These are phyloP conservation scores for Egretta garzetta DNA, from an alignment of 2,113 vertebrate genomes.

Conservation along the genomic window DNA sequence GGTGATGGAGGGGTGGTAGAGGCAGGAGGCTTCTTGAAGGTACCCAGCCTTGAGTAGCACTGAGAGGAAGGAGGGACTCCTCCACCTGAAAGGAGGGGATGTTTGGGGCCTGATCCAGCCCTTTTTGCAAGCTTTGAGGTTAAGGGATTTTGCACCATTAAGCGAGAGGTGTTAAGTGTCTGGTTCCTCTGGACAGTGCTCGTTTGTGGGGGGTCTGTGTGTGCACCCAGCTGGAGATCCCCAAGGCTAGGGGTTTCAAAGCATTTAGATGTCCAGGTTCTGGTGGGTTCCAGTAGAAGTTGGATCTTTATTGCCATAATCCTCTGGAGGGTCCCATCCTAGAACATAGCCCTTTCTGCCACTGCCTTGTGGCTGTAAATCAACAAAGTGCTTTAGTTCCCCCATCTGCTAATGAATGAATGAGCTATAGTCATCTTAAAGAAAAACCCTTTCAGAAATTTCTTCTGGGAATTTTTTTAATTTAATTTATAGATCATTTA, in stretches of 20 bases:
- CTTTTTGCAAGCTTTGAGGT: neutral
- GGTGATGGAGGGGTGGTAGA: neutral
- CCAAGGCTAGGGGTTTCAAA: neutral
- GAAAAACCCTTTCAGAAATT: neutral
- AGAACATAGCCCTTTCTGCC: neutral
- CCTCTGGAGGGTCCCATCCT: neutral
- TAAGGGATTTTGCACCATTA: neutral
- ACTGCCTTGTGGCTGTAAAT: fast-evolving
- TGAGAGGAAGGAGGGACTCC: neutral
- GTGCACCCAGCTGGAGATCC: neutral
- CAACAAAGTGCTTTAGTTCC: neutral
- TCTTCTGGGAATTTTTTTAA: neutral
- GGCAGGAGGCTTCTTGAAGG: neutral
- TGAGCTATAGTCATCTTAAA: neutral
- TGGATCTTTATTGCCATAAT: neutral
- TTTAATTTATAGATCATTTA: neutral
- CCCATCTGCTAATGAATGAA: neutral
- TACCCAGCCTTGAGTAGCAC: neutral
- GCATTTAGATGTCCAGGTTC: neutral
- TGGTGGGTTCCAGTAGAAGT: neutral
- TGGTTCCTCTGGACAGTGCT: neutral
- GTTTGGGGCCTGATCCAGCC: neutral
- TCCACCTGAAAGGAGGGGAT: neutral
- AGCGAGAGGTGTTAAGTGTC: neutral
- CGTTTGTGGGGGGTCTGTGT: fast-evolving